Conservation (phyloP, 2,113 vertebrate species). For the Campylorhamphus procurvoides region DNA sequence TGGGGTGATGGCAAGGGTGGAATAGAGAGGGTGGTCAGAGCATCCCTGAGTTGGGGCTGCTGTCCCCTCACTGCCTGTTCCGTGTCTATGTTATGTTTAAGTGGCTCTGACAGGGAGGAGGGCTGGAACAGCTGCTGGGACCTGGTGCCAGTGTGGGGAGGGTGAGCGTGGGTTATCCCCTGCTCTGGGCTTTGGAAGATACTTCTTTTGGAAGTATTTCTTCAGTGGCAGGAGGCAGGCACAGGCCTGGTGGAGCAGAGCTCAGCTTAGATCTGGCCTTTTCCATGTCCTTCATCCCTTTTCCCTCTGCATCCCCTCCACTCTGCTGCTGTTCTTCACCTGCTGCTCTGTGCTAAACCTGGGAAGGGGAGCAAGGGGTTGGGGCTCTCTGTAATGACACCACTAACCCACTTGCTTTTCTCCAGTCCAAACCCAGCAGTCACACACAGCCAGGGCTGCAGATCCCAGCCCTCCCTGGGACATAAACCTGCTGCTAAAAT, state of each 20-base stretch:
- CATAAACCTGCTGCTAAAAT: neutral
- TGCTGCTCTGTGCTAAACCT: neutral
- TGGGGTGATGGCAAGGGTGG: accelerated
- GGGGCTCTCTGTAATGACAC: neutral
- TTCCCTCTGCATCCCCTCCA: neutral
- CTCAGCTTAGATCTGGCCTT: neutral
- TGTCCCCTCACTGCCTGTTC: neutral
- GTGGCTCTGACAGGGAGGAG: neutral
- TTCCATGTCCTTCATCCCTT: neutral
- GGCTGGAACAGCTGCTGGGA: neutral
- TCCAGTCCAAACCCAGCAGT: neutral
- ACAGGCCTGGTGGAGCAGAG: neutral
- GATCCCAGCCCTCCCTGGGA: neutral
- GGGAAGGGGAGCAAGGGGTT: neutral
- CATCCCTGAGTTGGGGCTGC: neutral
- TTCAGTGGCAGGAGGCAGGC: neutral
- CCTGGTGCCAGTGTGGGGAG: accelerated
- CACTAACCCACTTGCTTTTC: neutral
- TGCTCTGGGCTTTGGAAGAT: neutral
- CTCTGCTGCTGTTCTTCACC: neutral
- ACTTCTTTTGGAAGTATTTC: neutral
- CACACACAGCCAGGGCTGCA: accelerated
- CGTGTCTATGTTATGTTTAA: neutral
- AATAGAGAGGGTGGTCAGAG: neutral
- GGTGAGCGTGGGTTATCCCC: neutral